Base-by-base conservation (phyloP, 2,888 invertebrate genomes). In the Phymatocera aterrima region DNA sequence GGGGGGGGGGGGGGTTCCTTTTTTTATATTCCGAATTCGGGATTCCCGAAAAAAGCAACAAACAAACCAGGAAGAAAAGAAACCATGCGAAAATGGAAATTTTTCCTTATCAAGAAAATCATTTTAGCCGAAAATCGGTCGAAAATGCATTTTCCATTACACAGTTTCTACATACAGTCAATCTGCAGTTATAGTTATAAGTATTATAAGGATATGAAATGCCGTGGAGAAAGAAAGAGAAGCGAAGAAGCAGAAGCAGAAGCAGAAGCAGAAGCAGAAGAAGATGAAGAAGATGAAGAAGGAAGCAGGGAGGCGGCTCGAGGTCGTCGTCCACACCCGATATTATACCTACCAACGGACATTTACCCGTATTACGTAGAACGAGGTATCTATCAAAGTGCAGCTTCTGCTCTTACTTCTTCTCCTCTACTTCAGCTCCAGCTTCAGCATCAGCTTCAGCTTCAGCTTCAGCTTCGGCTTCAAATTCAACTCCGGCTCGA, bases 401-500 rank as follows among this genome's bases (percentile, higher is more conserved):
- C 4, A 34, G n/a, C 70, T n/a, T 34, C 24, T 3, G 54, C n/a
- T 54, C 6, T 6, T 54, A 18, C n/a, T 3, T 54, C 15, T 54
- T 18, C 15, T 15, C n/a, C 54, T 54, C 54, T n/a, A n/a, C 24
- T 15, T 28, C n/a, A 43, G 24, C 46, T 68, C 6, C 24, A 43
- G 40, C 28, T 40, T 24, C 68, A 24, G n/a, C 28, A 5, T 15
- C 61, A 18, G 5, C 21, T 64, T 37, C 61, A 83, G 84, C 81
- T 81, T 83, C 84, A 81, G 82, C 82, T 80, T 83, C 82, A 82
- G 83, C 84, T 79, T 80, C 51, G 80, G 82, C 82, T 80, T 83
- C 82, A 82, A 83, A 83, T 79, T 79, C 51, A n/a, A n/a, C n/a
- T n/a, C n/a, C n/a, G n/a, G n/a, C n/a, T n/a, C n/a, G n/a, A n/a